Conservation (phyloP, 2,797 vertebrate genomes). For the Poeciliopsis gracilis region DNA sequence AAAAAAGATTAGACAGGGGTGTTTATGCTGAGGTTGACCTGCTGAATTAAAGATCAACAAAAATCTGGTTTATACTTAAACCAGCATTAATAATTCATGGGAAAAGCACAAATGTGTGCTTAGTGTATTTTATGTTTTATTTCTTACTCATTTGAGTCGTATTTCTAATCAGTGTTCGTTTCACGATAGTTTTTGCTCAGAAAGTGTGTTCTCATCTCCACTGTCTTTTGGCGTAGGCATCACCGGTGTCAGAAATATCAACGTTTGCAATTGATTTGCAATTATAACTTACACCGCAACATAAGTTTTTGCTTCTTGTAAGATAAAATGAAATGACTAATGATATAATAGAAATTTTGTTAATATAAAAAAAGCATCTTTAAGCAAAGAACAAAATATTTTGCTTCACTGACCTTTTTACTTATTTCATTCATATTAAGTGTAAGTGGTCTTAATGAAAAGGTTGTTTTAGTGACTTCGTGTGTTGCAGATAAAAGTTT, state of each 20-base stretch:
- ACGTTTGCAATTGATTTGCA: background rate
- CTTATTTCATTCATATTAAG: background rate
- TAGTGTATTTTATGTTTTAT: background rate
- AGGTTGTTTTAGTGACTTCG: background rate
- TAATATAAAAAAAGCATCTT: background rate
- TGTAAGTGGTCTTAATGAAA: background rate
- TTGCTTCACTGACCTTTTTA: background rate
- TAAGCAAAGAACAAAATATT: background rate
- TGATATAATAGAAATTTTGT: background rate
- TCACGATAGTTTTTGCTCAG: background rate
- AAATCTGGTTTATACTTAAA: conserved; percentile 77
- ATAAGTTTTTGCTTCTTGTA: background rate
- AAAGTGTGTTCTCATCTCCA: background rate
- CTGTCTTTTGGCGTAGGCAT: background rate
- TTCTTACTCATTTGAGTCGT: background rate
- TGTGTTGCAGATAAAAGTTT: background rate
- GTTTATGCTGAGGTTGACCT: conserved; percentile 77
- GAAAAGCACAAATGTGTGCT: conserved; percentile 34
- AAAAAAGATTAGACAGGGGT: conserved; percentile 73
- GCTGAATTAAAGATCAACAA: conserved; percentile 85
- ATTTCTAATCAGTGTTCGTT: background rate
- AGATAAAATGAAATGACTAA: background rate
- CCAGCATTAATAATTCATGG: conserved; percentile 71
- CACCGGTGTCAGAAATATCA: background rate
- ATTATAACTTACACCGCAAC: background rate